Evolutionary conservation across 2,797 vertebrate species (phyloP).

Genomic region (Bradypodion ventrale): DNA sequence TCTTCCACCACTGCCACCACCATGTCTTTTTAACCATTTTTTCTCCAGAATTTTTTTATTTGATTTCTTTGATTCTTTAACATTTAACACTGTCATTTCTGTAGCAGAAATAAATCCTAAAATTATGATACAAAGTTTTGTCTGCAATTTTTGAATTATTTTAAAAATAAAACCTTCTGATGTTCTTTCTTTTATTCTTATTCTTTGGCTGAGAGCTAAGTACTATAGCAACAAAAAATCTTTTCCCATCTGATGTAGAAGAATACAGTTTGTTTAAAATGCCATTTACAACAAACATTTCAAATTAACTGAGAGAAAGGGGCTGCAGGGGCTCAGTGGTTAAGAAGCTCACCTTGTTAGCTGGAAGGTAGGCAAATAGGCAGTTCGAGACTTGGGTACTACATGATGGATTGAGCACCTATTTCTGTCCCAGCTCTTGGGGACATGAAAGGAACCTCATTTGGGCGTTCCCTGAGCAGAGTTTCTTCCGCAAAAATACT

Average conservation of each 20-base stretch:
- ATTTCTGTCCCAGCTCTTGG: no score
- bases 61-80: slow-evolving; percentile 25
- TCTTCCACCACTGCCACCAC: neutral
- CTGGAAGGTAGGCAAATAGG: no score
- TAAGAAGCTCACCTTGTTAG: no score
- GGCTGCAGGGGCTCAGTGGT: no score
- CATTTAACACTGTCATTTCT: slow-evolving; percentile 24
- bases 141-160: slow-evolving; percentile 3
- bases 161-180: no score
- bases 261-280: neutral
- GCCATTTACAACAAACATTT: neutral
- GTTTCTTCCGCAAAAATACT: no score
- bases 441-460: no score
- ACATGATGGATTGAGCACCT: no score
- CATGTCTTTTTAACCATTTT: slow-evolving; percentile 22
- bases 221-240: neutral
- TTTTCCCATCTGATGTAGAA: neutral
- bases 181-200: slow-evolving; percentile 32
- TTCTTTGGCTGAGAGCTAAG: neutral
- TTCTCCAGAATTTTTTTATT: neutral
- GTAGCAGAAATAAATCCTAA: neutral
- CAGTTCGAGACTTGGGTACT: no score
- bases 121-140: neutral
- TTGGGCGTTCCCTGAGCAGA: no score
- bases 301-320: neutral